Percentiles rank a stretch among this genome's conserved stretches.
Conservation (phyloP, 2,888 invertebrate species). For the Merodon equestris region DNA sequence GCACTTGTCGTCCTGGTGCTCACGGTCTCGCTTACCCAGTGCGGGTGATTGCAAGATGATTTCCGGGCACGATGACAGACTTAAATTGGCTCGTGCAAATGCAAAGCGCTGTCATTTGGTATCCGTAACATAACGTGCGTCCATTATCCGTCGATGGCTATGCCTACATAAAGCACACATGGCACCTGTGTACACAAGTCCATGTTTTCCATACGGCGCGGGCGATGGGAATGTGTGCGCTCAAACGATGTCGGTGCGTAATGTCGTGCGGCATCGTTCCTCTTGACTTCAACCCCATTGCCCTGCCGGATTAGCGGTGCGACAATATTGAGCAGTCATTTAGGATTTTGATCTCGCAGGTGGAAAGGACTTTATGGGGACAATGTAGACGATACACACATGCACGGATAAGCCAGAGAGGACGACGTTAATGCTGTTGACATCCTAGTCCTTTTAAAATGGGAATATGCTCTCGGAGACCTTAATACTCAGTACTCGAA, state of each 20-base stretch:
- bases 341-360: constrained; percentile 41
- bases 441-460: background rate
- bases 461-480: constrained; percentile 8
- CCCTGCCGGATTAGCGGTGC: background rate
- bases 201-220: no score
- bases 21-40: no score
- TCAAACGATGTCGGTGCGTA: constrained; percentile 1
- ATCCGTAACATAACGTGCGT: background rate
- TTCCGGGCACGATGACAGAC: background rate
- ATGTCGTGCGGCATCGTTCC: no score
- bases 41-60: background rate
- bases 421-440: background rate
- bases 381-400: constrained; percentile 2
- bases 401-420: background rate
- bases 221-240: constrained; percentile 41
- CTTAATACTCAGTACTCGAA: constrained; percentile 8
- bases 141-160: constrained; percentile 25
- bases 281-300: no score
- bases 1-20: no score
- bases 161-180: background rate
- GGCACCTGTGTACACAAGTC: no score
- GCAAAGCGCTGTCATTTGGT: constrained; percentile 17
- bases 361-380: constrained; percentile 31
- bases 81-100: constrained; percentile 30
- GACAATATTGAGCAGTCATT: constrained; percentile 34